Evolutionary conservation across 2,888 invertebrate species (phyloP).

Genomic region (Leptinotarsa peninsularis): DNA sequence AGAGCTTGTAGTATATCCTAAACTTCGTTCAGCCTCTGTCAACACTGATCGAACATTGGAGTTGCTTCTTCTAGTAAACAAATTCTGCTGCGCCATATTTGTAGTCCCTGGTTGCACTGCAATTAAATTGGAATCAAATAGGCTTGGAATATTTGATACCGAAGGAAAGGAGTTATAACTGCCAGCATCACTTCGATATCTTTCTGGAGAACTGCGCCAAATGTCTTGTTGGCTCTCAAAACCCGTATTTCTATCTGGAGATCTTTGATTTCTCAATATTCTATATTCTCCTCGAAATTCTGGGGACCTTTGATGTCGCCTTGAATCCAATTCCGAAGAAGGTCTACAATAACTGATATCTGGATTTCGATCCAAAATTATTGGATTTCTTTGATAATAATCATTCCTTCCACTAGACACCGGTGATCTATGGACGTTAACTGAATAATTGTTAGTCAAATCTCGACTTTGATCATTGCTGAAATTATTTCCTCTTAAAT

Average conservation of each 20-base stretch:
- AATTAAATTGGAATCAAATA: conserved; percentile 2
- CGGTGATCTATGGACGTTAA: neutral
- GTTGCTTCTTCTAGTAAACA: neutral
- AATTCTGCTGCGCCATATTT: neutral
- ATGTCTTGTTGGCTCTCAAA: neutral
- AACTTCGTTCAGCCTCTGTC: conserved; percentile 10
- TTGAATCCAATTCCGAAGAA: neutral
- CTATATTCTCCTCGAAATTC: neutral
- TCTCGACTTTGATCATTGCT: neutral
- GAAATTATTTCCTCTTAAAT: neutral
- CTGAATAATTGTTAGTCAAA: neutral
- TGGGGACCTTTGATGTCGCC: neutral
- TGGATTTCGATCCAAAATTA: neutral
- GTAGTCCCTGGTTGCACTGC: neutral
- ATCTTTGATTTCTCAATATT: neutral
- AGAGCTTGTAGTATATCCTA: neutral
- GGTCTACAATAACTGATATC: neutral
- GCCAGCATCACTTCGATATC: neutral
- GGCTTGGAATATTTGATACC: neutral
- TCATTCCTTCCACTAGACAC: conserved; percentile 9
- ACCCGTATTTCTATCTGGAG: neutral
- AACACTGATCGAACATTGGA: neutral
- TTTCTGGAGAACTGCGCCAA: conserved; percentile 6
- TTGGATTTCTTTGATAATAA: neutral
- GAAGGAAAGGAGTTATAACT: neutral